These are phyloP conservation scores for Oceanodroma tethys DNA, from an alignment of 2,113 vertebrate species.

Conservation along the genomic window DNA sequence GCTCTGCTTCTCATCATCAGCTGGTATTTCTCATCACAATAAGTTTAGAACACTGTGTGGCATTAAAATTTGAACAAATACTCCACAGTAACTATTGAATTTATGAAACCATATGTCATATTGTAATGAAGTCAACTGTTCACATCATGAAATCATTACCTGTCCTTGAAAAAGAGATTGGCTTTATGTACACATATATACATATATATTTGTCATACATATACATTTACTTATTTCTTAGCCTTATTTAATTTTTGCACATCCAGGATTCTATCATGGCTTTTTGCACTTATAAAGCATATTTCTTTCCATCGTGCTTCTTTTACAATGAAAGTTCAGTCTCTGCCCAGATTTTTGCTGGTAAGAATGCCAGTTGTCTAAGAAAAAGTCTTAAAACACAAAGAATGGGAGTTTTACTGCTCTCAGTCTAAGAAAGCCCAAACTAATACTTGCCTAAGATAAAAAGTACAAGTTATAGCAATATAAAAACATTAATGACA, in stretches of 20 bases:
- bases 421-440: background rate
- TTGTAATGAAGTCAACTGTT: slow-evolving; percentile 49
- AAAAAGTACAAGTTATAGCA: background rate
- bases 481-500: background rate
- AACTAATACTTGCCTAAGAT: background rate
- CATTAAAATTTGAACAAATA: slow-evolving; percentile 50
- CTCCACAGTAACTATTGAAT: slow-evolving; percentile 32
- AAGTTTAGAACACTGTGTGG: slow-evolving; percentile 33
- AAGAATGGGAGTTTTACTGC: background rate
- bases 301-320: background rate
- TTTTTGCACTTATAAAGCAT: slow-evolving; percentile 14
- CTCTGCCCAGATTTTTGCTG: background rate
- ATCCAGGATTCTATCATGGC: background rate
- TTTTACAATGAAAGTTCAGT: slow-evolving; percentile 13
- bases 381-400: background rate
- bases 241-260: slow-evolving; percentile 17
- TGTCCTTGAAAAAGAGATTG: slow-evolving; percentile 61
- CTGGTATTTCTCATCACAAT: slow-evolving; percentile 42
- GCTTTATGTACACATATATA: background rate
- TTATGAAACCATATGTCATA: slow-evolving; percentile 69
- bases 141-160: slow-evolving; percentile 71
- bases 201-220: background rate
- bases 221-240: background rate
- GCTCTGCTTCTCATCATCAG: slow-evolving; percentile 62
- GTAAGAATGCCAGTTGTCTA: background rate